Evolutionary conservation across 2,888 invertebrate genomes (phyloP), one percentile per base, ranked within the genome.

Genomic region (Cheiracanthium punctorium): DNA sequence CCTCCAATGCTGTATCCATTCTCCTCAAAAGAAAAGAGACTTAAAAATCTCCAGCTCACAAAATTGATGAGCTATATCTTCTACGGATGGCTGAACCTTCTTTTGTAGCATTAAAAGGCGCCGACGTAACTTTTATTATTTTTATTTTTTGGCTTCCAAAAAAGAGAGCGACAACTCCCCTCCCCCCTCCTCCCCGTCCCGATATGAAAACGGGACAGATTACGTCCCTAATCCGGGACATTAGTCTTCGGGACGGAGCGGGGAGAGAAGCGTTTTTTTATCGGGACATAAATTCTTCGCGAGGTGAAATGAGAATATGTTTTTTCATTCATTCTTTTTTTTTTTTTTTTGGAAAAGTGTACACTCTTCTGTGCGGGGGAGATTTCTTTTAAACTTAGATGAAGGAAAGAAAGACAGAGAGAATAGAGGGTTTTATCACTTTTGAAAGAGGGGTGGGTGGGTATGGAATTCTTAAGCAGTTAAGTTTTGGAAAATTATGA

Each of bases 31-130:
- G 84, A 79, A 80, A 79, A 58, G 58, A 67, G 79, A 79, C 79
- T 85, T 85, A 85, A 85, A 85, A 85, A 85, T 80, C n/a, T n/a
- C 79, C 79, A 37, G 41, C 84, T 73, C 74, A 67, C 58, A 67
- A 74, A 85, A 85, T 85, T 85, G 84, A 85, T 85, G 84, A 85
- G 84, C 79, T 79, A 85, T 85, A 85, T 85, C 84, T 85, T 85
- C 84, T 30, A 73, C 79, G 84, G 52, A 48, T 70, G 79, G 84
- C 73, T 48, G 79, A 37, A 28, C 58, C 79, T 69, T 69, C 84
- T 85, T 85, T 85, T 85, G 84, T 80, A 79, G 65, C 73, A 85
- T 74, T 73, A 84, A 81, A 74, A 20, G 80, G 71, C 82, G 69
- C 37, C 82, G 72, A 43, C 71, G 65, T 70, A 58, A 29, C 69